Base-by-base conservation (phyloP, 2,888 invertebrate species). In the Ichneumoninae sp. region DNA sequence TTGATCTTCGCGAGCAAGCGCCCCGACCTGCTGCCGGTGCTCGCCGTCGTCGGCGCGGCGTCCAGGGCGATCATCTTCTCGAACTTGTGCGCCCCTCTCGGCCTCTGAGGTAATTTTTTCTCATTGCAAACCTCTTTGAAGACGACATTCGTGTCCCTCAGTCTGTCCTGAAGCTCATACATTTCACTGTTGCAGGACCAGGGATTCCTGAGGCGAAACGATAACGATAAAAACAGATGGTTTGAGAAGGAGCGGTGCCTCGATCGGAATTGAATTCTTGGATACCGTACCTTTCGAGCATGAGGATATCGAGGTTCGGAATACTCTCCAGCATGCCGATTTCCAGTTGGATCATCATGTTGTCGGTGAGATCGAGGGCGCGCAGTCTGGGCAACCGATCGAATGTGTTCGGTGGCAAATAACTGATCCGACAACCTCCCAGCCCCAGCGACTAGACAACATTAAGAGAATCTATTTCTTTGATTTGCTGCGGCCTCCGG, bases 311-410 rank as follows among this genome's bases (percentile, higher is more conserved):
- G 19, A 93, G 83, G 60, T 85, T 86, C 1, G 83, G 83, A 68
- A 90, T 60, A 1, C 73, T 30, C 22, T 87, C 76, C 26, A 92
- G 74, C 0, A 89, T 83, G 16, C 74, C 57, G n/a, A 40, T 57
- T 26, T 89, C 87, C 70, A 93, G 73, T 54, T 90, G 90, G 68
- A 89, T 90, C 88, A 93, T 87, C 65, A 89, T 78, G 71, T 93
- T 93, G 65, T 90, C 89, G 1, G 92, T 91, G 22, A 93, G 88
- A 85, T 93, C 91, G 76, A 93, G 90, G 6, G 81, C 90, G 47
- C 89, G 91, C 68, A 93, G 87, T 54, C 88, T 87, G 22, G 85
- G 79, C 44, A 93, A 83, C 26, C 89, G 89, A 44, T 81, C 81
- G 80, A 93, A 93, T 0, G 89, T 89, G 30, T 91, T 89, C 10